These are phyloP conservation scores for Melanostoma mellinum DNA, from an alignment of 2,888 invertebrate species.

Conservation along the genomic window DNA sequence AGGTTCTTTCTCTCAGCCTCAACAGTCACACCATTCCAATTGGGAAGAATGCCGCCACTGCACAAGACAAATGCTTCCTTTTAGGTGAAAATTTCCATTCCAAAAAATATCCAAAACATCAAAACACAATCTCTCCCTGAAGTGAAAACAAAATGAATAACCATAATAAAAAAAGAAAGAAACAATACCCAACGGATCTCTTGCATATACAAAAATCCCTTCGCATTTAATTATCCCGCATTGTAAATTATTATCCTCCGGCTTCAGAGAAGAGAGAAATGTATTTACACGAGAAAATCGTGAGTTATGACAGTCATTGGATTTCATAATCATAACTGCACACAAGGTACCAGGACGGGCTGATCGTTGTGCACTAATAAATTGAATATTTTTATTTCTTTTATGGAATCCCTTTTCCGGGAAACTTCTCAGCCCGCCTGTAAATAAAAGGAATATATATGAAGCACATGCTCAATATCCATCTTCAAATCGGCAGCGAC, in stretches of 20 bases:
- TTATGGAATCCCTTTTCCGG: constrained; percentile 69
- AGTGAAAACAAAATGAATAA: background rate
- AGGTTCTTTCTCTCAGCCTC: constrained; percentile 27
- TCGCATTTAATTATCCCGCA: constrained; percentile 67
- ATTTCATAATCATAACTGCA: constrained; percentile 72
- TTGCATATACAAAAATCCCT: constrained; percentile 51
- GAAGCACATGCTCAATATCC: constrained; percentile 61
- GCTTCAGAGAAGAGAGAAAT: constrained; percentile 46
- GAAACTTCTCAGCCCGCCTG: constrained; percentile 36
- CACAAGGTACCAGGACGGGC: constrained; percentile 29
- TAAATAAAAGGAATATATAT: background rate
- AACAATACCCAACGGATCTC: constrained; percentile 17
- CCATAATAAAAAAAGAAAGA: constrained; percentile 25
- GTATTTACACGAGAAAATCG: constrained; percentile 66
- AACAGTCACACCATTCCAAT: constrained; percentile 35
- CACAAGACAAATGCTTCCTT: constrained; percentile 43
- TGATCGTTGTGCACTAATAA: constrained; percentile 55
- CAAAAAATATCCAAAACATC: background rate
- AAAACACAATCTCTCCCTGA: background rate
- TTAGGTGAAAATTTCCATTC: constrained; percentile 39
- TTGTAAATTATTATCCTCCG: constrained; percentile 59
- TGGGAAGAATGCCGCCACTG: constrained; percentile 17
- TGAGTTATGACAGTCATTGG: constrained; percentile 72
- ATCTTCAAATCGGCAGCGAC: constrained; percentile 38
- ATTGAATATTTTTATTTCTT: constrained; percentile 66